Base-by-base conservation (phyloP, 2,797 vertebrate genomes). In the Esox lucius region DNA sequence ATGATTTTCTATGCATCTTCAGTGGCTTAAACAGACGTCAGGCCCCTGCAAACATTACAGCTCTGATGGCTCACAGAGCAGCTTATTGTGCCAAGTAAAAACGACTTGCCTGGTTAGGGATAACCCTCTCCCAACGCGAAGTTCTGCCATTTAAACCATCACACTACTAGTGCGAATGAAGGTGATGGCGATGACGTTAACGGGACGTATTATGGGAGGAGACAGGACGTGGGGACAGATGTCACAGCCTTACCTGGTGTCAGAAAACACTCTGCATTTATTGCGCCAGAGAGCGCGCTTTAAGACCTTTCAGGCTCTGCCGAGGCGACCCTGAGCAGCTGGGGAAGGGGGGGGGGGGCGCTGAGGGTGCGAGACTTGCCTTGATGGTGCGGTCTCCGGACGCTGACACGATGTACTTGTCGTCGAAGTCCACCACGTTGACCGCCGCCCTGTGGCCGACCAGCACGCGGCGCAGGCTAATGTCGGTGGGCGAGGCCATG, bases 381-480 rank as follows among this genome's bases (percentile, higher is more conserved):
- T 99, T 99, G 88, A 99, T 99, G 87, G 98, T 99, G 79, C 98
- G 95, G 92, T 99, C 98, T 68, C 98, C 98, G 66, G 98, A 99
- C 0, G 98, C 98, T 0, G 98, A 99, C 80, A 99, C 98, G 0
- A 99, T 99, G 83, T 99, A 99, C 90, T 99, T 99, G 93, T 99
- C 98, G 76, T 99, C 98, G 67, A 99, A 99, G 92, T 99, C 98
- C 31, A 99, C 98, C 8, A 99, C 98, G 2, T 99, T 99, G 87
- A 99, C 98, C 0, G 98, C 98, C 51, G 98, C 98, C 24, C 98
- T 88, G 84, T 99, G 98, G 71, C 98, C 98, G 0, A 99, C 98
- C 0, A 99, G 93, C 75, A 99, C 98, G 8, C 98, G 95, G 11
- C 98, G 95, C 39, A 99, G 93, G 77, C 97, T 98, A 81, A 99